Evolutionary conservation across 2,888 invertebrate genomes (phyloP), one percentile per base, ranked within the genome.

Genomic region (Tupiocoris notatus): DNA sequence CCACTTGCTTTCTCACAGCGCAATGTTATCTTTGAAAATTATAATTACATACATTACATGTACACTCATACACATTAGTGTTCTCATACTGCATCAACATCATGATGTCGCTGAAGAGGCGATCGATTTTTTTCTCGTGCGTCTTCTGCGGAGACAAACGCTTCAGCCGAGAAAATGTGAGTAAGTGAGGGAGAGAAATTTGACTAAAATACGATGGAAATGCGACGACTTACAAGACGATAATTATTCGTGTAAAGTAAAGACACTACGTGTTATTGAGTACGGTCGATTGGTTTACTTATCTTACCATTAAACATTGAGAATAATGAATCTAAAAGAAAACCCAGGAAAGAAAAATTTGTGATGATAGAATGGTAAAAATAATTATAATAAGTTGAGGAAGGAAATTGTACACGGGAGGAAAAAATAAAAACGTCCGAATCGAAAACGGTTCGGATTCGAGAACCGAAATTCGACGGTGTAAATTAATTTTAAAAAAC

Each of bases 1-100:
- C 79, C 79, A 79, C 79, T 79, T 79, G 77, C 79, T 79, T 79
- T 70, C 79, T 79, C 79, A 79, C 79, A 79, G 79, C 79, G 76
- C 79, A 79, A 65, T 79, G 79, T 79, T 79, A 77, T 79, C 68
- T 79, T 79, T 67, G 76, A 79, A n/a, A 79, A 79, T 77, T 39
- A 78, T 78, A 62, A 73, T 73, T 73, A 73, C 63, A 70, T 70
- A 39, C 59, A 59, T 18, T 59, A 59, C 3, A 59, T 39, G 39
- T 39, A 39, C 39, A 12, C 39, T 39, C 39, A 12, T 39, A n/a
- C n/a, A n/a, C n/a, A n/a, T n/a, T n/a, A 39, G 39, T 39, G 39
- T 39, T 39, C 6, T 39, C n/a, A n/a, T n/a, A n/a, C n/a, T n/a
- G n/a, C n/a, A n/a, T n/a, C n/a, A n/a, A n/a, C n/a, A n/a, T n/a